A percentile compares a stretch with the other conserved stretches of the same genome.
Conservation (phyloP, 2,113 vertebrate genomes). For the Melozone crissalis region DNA sequence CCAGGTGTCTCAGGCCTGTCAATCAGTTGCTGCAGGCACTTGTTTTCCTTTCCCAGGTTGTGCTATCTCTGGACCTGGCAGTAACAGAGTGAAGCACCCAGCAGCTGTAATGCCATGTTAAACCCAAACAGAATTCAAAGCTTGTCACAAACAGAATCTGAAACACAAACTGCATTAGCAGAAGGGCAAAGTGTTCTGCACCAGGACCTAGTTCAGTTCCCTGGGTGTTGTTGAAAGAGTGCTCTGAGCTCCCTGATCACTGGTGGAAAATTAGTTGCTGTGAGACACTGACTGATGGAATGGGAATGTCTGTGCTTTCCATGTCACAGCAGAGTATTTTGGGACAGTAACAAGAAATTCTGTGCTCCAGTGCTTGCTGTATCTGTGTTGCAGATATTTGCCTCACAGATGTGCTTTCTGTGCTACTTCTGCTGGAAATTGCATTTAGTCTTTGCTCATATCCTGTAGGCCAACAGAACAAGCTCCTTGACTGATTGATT, state of each 20-base stretch:
- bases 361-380: not conserved
- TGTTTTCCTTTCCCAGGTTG: slow-evolving; percentile 1
- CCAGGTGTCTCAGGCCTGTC: slow-evolving; percentile 39
- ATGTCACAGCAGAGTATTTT: not conserved
- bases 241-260: not conserved
- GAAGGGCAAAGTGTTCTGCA: not conserved
- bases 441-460: not conserved
- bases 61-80: slow-evolving; percentile 31
- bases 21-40: slow-evolving; percentile 37
- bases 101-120: slow-evolving; percentile 23
- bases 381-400: not conserved
- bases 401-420: not conserved
- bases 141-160: slow-evolving; percentile 44
- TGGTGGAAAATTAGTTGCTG: not conserved
- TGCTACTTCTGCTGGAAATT: not conserved
- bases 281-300: not conserved
- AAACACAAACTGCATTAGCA: slow-evolving; percentile 46
- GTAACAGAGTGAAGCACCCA: slow-evolving; percentile 1
- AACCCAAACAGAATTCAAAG: slow-evolving; percentile 32
- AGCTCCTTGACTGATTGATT: not conserved
- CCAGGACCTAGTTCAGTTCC: not conserved
- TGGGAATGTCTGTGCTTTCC: not conserved
- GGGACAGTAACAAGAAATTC: not conserved
- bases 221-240: not conserved
- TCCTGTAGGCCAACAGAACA: not conserved